These are phyloP conservation scores for Phorcus lineatus DNA, from an alignment of 2,888 invertebrate species.

Conservation along the genomic window DNA sequence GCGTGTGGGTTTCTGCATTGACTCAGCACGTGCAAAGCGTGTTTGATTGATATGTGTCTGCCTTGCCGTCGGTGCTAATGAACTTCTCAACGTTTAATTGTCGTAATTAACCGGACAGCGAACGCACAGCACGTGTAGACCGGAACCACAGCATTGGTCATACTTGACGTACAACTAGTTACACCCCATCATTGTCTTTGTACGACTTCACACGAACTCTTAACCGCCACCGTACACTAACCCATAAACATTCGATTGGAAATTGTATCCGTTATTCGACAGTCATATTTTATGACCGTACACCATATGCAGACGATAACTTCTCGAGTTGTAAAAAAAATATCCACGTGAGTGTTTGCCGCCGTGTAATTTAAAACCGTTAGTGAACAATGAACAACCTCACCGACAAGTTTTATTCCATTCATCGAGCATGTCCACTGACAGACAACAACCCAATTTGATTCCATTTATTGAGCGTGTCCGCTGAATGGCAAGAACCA, in stretches of 20 bases:
- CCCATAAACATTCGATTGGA: neutral
- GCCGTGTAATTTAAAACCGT: neutral
- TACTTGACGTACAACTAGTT: neutral
- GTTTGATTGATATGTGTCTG: slow-evolving; percentile 1
- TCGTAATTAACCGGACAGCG: neutral
- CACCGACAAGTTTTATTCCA: no score
- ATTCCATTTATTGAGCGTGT: neutral
- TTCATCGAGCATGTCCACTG: no score
- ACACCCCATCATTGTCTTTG: neutral
- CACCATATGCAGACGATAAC: neutral
- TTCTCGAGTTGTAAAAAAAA: neutral
- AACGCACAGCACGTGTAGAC: neutral
- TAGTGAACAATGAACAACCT: neutral
- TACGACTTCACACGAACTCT: neutral
- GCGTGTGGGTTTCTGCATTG: slow-evolving; percentile 6
- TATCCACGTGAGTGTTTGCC: neutral
- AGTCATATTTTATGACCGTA: neutral
- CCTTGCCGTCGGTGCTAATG: neutral
- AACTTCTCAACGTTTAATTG: neutral
- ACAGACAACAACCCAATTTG: no score
- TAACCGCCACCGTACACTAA: neutral
- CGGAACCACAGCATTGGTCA: neutral
- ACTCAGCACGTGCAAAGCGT: neutral
- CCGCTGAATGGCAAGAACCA: neutral
- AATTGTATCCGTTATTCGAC: neutral